These are phyloP conservation scores for Lamproptera curius DNA, from an alignment of 2,888 invertebrate genomes.

Conservation along the genomic window DNA sequence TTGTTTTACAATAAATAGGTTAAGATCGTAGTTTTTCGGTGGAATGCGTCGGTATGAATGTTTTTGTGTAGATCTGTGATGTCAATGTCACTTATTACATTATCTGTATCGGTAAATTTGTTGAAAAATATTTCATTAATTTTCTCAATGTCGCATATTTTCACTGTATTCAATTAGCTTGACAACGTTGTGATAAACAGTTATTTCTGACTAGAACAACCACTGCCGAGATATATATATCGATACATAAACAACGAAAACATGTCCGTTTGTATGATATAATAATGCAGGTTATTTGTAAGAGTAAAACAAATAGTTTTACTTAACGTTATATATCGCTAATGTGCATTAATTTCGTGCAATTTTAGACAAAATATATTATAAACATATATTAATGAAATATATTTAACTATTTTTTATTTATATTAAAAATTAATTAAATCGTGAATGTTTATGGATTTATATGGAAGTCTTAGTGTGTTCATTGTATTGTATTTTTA, in stretches of 20 bases:
- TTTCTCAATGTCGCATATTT: too few relatives aligned
- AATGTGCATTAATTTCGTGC: constrained; percentile 45
- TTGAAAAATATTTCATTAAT: too few relatives aligned
- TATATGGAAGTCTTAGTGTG: constrained; percentile 1
- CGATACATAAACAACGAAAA: too few relatives aligned
- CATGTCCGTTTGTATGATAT: too few relatives aligned
- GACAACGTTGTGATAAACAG: too few relatives aligned
- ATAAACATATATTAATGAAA: constrained; percentile 13
- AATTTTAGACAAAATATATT: constrained; percentile 33
- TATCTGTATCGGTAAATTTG: too few relatives aligned
- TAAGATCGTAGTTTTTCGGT: constrained; percentile 20
- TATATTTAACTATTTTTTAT: constrained; percentile 19
- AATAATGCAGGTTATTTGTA: too few relatives aligned
- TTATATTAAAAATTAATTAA: background rate
- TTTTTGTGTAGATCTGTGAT: constrained; percentile 34
- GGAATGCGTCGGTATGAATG: constrained; percentile 21
- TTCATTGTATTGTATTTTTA: constrained; percentile 3
- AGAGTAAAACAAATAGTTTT: too few relatives aligned
- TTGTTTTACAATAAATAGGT: constrained; percentile 26
- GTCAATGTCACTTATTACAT: constrained; percentile 15
- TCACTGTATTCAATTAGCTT: too few relatives aligned
- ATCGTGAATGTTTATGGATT: constrained; percentile 6
- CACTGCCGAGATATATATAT: too few relatives aligned
- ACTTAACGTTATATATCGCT: constrained; percentile 9
- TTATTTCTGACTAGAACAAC: too few relatives aligned